Percentiles rank a stretch among this genome's conserved stretches.
phyloP scores from a whole-genome alignment of 1,140 invertebrate species.

The Fopius arisanus region DNA sequence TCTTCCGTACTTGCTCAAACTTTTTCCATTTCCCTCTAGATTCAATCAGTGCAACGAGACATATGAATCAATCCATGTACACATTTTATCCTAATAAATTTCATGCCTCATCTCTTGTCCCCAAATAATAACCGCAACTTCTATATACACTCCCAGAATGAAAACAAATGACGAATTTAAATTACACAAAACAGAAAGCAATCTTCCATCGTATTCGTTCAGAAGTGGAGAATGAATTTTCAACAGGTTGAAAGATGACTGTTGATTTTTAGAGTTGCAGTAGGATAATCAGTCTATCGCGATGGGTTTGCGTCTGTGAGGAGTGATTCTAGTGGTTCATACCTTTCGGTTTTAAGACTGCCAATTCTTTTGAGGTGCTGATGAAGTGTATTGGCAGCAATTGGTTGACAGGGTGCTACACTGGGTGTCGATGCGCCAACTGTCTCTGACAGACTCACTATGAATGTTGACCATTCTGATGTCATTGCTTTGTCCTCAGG shows the following conservation, averaged over 20 bases:
- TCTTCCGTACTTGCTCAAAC: conserved; percentile 16
- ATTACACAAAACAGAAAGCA: background rate
- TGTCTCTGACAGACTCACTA: conserved; percentile 47
- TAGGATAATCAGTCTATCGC: conserved; percentile 46
- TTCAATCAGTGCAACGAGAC: background rate
- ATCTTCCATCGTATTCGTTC: background rate
- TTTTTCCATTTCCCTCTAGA: background rate
- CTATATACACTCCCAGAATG: background rate
- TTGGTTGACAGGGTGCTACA: conserved; percentile 53
- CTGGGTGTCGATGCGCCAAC: conserved; percentile 45
- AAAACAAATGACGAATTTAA: background rate
- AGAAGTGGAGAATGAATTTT: conserved; percentile 22
- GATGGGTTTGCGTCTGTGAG: conserved; percentile 56
- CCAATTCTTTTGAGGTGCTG: conserved; percentile 54
- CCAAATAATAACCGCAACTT: background rate
- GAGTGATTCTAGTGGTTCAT: conserved; percentile 51
- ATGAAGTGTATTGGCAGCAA: conserved; percentile 52
- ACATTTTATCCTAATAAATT: background rate
- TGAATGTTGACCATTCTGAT: conserved; percentile 57
- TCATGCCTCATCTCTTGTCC: background rate
- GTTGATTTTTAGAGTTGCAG: background rate
- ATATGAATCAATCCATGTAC: background rate
- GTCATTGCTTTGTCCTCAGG: conserved; percentile 39
- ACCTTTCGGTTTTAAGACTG: conserved; percentile 49
- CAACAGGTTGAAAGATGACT: conserved; percentile 23